phyloP scores from a whole-genome alignment of 2,888 invertebrate species.

The Calameuta idolon region DNA sequence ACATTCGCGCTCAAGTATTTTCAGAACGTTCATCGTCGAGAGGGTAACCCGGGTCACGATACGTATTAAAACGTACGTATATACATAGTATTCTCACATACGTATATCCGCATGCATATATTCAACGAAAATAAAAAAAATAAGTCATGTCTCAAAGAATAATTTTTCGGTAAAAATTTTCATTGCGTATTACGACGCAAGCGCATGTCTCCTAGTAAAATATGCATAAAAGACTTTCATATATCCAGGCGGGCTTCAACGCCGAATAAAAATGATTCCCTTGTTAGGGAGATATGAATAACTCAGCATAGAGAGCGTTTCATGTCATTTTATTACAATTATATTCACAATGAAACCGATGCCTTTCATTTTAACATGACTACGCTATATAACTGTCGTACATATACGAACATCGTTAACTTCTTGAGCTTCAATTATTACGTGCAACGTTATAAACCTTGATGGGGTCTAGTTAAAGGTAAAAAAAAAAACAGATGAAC shows the following conservation, averaged over 20 bases:
- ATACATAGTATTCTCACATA: not conserved
- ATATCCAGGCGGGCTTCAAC: not conserved
- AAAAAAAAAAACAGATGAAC: not conserved
- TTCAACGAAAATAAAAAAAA: not conserved
- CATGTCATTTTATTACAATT: slow-evolving; percentile 1
- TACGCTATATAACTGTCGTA: not conserved
- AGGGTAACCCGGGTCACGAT: not conserved
- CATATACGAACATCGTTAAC: not conserved
- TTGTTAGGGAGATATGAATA: slow-evolving; percentile 4
- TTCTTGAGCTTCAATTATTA: not conserved
- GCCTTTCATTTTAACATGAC: not conserved
- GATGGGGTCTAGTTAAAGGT: not conserved
- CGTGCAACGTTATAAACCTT: not conserved
- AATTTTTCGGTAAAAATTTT: slow-evolving; percentile 4
- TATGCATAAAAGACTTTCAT: not conserved
- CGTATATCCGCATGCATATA: not conserved
- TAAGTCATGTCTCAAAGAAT: not conserved
- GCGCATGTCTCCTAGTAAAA: not conserved
- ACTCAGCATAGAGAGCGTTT: not conserved
- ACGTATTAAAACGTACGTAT: not conserved
- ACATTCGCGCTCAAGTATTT: slow-evolving; percentile 10
- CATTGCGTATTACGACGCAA: not conserved
- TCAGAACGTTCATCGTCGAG: slow-evolving; percentile 32
- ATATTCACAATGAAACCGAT: not conserved
- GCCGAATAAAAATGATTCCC: slow-evolving; percentile 4